phyloP scores from a whole-genome alignment of 2,113 vertebrate genomes.

The Hyperoodon ampullatus region DNA sequence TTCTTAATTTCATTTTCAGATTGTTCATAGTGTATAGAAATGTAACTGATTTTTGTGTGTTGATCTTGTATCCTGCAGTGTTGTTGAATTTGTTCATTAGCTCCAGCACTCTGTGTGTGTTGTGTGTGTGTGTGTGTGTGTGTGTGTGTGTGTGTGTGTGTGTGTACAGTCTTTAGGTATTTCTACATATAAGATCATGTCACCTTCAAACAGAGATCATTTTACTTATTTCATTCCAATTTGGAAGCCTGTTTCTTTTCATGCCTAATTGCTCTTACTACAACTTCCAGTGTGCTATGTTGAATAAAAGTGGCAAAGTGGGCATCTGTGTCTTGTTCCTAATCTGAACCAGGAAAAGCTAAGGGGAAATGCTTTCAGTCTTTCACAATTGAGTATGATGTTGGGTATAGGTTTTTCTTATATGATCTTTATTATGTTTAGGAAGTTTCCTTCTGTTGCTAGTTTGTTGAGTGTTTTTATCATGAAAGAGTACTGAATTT shows the following conservation, averaged over 20 bases:
- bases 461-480: neutral
- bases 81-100: neutral
- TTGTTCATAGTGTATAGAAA: no score
- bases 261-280: neutral
- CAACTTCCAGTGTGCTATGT: neutral
- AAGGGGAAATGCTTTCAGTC: neutral
- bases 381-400: neutral
- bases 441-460: neutral
- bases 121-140: neutral
- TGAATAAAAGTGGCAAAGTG: neutral
- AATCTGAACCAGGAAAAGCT: neutral
- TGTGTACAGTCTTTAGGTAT: neutral
- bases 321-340: neutral
- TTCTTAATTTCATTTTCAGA: no score
- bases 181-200: neutral
- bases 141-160: neutral
- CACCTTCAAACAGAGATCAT: neutral
- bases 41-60: no score
- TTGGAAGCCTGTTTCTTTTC: neutral
- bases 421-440: neutral
- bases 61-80: neutral
- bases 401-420: neutral
- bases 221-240: neutral
- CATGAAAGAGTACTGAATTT: neutral
- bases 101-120: neutral